A percentile compares a stretch with the other conserved stretches of the same genome.
phyloP scores from a whole-genome alignment of 2,797 vertebrate species.

The Champsocephalus gunnari region DNA sequence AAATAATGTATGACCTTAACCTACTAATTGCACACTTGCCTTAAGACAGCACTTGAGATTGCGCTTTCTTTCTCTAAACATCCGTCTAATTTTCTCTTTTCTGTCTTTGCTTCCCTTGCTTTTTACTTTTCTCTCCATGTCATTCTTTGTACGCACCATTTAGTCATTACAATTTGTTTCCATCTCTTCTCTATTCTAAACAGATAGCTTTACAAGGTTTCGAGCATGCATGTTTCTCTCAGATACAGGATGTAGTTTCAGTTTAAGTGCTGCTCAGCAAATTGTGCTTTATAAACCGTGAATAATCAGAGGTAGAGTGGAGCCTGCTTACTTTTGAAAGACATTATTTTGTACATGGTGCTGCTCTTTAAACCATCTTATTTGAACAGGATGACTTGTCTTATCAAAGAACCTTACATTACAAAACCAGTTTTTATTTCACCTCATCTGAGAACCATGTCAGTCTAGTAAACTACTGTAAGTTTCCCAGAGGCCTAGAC shows the following conservation, averaged over 20 bases:
- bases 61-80: slow-evolving; percentile 31
- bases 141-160: neutral
- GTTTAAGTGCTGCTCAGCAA: slow-evolving; percentile 15
- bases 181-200: neutral
- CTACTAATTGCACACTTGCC: slow-evolving; percentile 61
- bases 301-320: neutral
- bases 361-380: slow-evolving; percentile 14
- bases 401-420: neutral
- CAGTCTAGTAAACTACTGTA: slow-evolving; percentile 4
- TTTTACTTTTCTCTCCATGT: neutral
- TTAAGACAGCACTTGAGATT: slow-evolving; percentile 50
- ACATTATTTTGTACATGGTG: neutral
- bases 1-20: slow-evolving; percentile 60
- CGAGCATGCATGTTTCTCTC: slow-evolving; percentile 9
- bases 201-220: slow-evolving; percentile 15
- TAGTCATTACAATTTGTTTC: neutral
- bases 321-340: neutral
- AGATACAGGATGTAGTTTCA: slow-evolving; percentile 3
- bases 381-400: slow-evolving; percentile 3
- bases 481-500: neutral
- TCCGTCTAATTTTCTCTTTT: slow-evolving; percentile 27
- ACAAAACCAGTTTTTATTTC: slow-evolving; percentile 23
- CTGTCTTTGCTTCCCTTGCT: neutral
- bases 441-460: slow-evolving; percentile 11
- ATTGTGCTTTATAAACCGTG: neutral